phyloP scores from a whole-genome alignment of 2,113 vertebrate species.

The Caloenas nicobarica region DNA sequence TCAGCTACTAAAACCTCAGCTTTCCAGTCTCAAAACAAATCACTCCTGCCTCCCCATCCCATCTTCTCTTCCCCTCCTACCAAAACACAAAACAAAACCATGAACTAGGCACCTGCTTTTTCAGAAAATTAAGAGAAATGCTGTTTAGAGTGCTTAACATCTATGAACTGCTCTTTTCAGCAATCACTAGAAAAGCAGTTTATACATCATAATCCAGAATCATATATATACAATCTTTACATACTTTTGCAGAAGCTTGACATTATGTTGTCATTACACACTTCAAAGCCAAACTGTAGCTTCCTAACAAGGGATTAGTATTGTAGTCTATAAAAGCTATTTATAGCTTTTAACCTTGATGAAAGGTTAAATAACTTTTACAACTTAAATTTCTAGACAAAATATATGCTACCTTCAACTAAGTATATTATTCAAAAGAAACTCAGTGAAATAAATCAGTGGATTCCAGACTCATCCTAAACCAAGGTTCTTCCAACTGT shows the following conservation, averaged over 20 bases:
- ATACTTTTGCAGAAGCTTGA: not conserved
- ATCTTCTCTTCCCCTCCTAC: not conserved
- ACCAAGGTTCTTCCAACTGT: not conserved
- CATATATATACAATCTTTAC: not conserved
- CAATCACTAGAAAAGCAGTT: not conserved
- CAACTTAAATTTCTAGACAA: not conserved
- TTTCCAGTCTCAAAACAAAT: not conserved
- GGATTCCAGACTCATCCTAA: not conserved
- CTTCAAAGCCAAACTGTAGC: not conserved
- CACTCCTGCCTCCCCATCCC: not conserved
- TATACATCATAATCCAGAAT: not conserved
- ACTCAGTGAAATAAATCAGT: not conserved
- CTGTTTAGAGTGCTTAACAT: not conserved
- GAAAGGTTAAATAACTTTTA: not conserved
- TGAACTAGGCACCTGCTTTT: not conserved
- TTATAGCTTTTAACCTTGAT: not conserved
- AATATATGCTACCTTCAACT: not conserved
- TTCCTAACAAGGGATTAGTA: not conserved
- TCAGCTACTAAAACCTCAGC: not conserved
- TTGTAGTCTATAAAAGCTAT: not conserved
- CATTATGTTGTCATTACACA: not conserved
- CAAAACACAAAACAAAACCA: not conserved
- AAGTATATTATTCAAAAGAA: not conserved
- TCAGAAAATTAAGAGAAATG: not conserved
- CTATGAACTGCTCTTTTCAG: not conserved